phyloP scores from a whole-genome alignment of 30 jellyfish, hydroid and myxozoan genomes.

The Nemopilema nomurai region DNA sequence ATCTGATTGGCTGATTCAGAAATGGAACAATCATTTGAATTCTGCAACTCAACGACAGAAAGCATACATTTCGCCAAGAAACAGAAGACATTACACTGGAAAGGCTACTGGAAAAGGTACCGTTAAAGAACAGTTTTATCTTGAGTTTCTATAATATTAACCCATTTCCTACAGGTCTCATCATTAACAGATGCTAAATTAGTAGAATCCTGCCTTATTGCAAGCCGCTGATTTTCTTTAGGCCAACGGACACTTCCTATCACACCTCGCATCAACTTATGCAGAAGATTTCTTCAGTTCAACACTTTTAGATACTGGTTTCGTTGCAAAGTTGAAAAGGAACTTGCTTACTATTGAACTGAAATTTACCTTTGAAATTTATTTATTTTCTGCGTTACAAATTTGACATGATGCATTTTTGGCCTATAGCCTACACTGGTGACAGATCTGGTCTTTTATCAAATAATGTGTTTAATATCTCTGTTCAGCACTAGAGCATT shows the following conservation, averaged over 20 bases:
- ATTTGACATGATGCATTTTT: too few relatives aligned
- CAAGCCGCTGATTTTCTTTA: background rate
- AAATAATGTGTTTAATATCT: too few relatives aligned
- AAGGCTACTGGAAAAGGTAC: background rate
- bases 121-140: background rate
- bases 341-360: too few relatives aligned
- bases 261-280: background rate
- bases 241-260: background rate
- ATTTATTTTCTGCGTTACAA: too few relatives aligned
- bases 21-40: slow-evolving; percentile 22
- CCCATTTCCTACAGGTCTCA: background rate
- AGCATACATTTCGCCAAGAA: background rate
- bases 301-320: too few relatives aligned
- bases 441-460: too few relatives aligned
- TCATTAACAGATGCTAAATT: background rate
- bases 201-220: background rate
- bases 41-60: background rate
- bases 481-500: too few relatives aligned
- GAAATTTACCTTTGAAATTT: too few relatives aligned
- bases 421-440: too few relatives aligned
- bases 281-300: too few relatives aligned
- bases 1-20: slow-evolving; percentile 7
- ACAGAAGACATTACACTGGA: background rate
- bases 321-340: too few relatives aligned
- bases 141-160: background rate